Conservation (phyloP, 2,113 vertebrate species). For the Scalopus aquaticus region DNA sequence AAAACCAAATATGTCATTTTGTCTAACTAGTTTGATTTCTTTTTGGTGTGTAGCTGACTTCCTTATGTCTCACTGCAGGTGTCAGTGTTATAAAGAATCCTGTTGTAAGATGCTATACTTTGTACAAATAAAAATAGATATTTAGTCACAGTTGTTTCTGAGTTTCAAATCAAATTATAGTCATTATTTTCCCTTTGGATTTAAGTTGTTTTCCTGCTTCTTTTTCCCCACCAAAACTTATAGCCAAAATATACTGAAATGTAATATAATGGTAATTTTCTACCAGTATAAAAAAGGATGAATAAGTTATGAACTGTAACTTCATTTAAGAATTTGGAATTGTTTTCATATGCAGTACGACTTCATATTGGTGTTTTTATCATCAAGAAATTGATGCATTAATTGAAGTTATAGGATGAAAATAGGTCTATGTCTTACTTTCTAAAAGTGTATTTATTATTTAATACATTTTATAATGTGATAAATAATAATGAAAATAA, state of each 20-base stretch:
- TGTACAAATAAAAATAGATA: not conserved
- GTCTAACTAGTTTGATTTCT: not conserved
- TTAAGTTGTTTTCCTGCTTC: not conserved
- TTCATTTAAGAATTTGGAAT: slow-evolving; percentile 17
- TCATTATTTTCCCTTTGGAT: not conserved
- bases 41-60: not conserved
- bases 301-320: not conserved
- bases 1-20: not conserved
- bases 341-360: not conserved
- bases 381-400: not conserved
- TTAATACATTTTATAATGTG: not conserved
- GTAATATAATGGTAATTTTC: not conserved
- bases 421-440: not conserved
- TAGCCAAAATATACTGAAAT: not conserved
- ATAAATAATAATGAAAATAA: not conserved
- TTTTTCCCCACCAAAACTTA: not conserved
- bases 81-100: not conserved
- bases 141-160: not conserved
- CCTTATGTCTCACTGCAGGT: not conserved
- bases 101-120: not conserved
- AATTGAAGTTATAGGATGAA: not conserved
- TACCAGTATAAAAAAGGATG: not conserved
- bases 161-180: not conserved
- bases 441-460: slow-evolving; percentile 11
- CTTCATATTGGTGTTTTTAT: not conserved